Evolutionary conservation across 2,797 vertebrate species (phyloP).

Genomic region (Micropoecilia bifurca): DNA sequence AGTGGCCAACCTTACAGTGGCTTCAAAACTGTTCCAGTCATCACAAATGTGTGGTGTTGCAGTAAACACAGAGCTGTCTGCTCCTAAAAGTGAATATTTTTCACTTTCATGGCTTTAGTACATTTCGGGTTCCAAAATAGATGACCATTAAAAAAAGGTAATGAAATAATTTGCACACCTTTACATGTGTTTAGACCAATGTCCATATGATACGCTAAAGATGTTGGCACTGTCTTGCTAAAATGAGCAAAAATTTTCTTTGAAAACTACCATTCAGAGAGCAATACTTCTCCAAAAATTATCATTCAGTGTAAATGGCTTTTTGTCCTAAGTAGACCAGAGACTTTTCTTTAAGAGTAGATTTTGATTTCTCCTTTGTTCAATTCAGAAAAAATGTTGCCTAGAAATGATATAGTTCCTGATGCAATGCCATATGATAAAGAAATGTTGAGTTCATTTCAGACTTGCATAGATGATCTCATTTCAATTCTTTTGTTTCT

Average conservation of each 20-base stretch:
- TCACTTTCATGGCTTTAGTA: conserved; percentile 40
- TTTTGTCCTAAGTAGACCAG: not conserved
- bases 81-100: conserved; percentile 41
- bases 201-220: not conserved
- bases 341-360: not conserved
- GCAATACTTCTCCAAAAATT: not conserved
- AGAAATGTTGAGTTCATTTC: not conserved
- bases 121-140: not conserved
- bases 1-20: conserved; percentile 55
- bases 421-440: not conserved
- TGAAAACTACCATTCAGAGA: not conserved
- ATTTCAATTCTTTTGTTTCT: not conserved
- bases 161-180: not conserved
- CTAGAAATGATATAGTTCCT: not conserved
- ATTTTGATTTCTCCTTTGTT: not conserved
- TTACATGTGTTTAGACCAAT: not conserved
- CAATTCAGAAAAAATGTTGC: not conserved
- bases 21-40: conserved; percentile 58
- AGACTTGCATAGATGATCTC: not conserved
- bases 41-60: conserved; percentile 52
- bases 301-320: not conserved
- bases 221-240: not conserved
- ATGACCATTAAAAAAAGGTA: not conserved
- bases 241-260: not conserved
- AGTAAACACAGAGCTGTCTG: conserved; percentile 55